Conservation (phyloP, 2,113 vertebrate genomes). For the Chaenocephalus aceratus region DNA sequence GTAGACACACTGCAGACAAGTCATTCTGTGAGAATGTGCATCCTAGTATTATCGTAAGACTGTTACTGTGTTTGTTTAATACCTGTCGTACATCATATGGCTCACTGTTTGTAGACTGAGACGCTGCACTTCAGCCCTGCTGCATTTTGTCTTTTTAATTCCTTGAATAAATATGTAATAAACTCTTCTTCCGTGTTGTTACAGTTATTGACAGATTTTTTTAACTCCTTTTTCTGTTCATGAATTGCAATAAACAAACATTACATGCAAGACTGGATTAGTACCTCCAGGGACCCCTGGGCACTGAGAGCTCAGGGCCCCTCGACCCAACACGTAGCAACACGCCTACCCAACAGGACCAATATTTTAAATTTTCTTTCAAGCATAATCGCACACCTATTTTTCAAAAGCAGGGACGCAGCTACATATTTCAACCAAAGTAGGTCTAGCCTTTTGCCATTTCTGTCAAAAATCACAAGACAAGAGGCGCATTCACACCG, state of each 20-base stretch:
- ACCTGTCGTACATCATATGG: slow-evolving; percentile 58
- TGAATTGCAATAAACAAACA: slow-evolving; percentile 57
- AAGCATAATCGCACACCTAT: too few species aligned
- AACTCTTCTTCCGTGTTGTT: slow-evolving; percentile 42
- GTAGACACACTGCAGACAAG: slow-evolving; percentile 68
- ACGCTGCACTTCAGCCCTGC: slow-evolving; percentile 51
- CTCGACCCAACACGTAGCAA: too few species aligned
- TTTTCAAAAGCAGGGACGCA: too few species aligned
- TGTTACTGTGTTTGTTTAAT: slow-evolving; percentile 66
- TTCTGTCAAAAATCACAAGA: too few species aligned
- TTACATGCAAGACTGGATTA: background rate
- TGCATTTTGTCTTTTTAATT: slow-evolving; percentile 68
- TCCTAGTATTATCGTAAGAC: slow-evolving; percentile 68
- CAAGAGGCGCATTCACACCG: too few species aligned
- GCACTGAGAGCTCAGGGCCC: too few species aligned
- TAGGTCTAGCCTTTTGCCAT: too few species aligned
- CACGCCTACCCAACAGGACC: too few species aligned
- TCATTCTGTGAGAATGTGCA: slow-evolving; percentile 78
- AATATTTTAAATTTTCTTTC: too few species aligned
- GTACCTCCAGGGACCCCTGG: too few species aligned
- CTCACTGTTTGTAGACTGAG: slow-evolving; percentile 44
- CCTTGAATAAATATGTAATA: slow-evolving; percentile 70
- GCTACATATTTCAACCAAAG: too few species aligned
- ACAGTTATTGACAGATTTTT: slow-evolving; percentile 29
- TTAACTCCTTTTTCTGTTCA: slow-evolving; percentile 25